phyloP scores from a whole-genome alignment of 2,888 invertebrate species.

The Macrophya annulata region DNA sequence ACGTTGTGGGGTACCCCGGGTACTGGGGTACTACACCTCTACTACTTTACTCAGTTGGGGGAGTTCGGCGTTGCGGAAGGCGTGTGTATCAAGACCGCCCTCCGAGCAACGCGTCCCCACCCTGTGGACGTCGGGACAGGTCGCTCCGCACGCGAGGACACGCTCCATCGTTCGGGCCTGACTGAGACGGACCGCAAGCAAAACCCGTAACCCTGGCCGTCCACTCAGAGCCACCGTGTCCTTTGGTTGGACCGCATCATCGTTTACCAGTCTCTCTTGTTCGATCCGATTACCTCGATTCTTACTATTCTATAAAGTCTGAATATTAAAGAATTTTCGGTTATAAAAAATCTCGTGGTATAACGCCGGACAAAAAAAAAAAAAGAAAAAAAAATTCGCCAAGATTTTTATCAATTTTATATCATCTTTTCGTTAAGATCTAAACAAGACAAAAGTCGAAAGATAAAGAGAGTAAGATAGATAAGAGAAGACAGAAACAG shows the following conservation, averaged over 20 bases:
- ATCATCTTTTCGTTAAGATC: background rate
- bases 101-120: constrained; percentile 62
- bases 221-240: constrained; percentile 67
- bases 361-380: background rate
- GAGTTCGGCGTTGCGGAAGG: constrained; percentile 54
- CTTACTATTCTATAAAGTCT: background rate
- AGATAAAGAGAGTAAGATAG: background rate
- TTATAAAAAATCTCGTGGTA: background rate
- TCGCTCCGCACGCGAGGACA: constrained; percentile 68
- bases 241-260: constrained; percentile 73
- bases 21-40: background rate
- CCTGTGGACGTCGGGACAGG: constrained; percentile 57
- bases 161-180: constrained; percentile 62
- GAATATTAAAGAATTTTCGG: background rate
- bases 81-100: constrained; percentile 54
- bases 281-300: constrained; percentile 51
- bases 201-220: constrained; percentile 70
- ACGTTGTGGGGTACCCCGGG: background rate
- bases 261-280: constrained; percentile 51
- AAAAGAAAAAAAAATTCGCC: background rate
- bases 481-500: background rate
- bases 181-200: constrained; percentile 64
- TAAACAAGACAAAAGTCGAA: background rate
- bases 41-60: constrained; percentile 2
- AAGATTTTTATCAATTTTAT: background rate